Conservation (phyloP, 2,888 invertebrate species). For the Melitaea athalia region DNA sequence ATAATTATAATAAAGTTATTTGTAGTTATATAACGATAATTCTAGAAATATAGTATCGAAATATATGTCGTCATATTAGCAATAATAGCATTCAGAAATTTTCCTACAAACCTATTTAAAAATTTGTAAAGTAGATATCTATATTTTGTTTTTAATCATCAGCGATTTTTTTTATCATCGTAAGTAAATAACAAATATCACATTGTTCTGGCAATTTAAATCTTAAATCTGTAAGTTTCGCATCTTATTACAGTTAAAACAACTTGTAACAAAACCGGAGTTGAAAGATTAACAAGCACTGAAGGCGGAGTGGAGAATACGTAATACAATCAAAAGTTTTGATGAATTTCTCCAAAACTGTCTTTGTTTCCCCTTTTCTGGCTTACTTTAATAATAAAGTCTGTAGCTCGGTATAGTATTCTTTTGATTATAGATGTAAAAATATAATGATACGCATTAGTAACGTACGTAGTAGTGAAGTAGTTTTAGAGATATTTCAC, state of each 20-base stretch:
- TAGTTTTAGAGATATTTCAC: too few relatives aligned
- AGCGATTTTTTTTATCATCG: neutral
- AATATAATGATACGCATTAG: conserved; percentile 12
- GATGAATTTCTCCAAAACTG: conserved; percentile 76
- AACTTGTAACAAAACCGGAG: conserved; percentile 40
- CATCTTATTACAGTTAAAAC: conserved; percentile 13
- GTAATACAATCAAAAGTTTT: conserved; percentile 80
- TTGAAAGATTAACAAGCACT: conserved; percentile 69
- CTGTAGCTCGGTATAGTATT: conserved; percentile 48
- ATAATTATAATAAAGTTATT: neutral
- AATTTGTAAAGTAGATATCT: too few relatives aligned
- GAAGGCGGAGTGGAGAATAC: conserved; percentile 60
- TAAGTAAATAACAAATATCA: neutral
- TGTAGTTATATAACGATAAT: neutral
- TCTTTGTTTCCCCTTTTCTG: conserved; percentile 74
- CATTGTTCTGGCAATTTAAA: neutral
- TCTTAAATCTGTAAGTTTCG: conserved; percentile 8
- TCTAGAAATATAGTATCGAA: neutral
- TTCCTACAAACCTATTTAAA: too few relatives aligned
- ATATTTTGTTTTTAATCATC: too few relatives aligned
- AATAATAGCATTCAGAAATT: too few relatives aligned
- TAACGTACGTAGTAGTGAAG: neutral
- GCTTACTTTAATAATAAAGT: conserved; percentile 74
- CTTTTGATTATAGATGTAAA: conserved; percentile 17
- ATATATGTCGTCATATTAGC: too few relatives aligned